phyloP scores from a whole-genome alignment of 2,888 invertebrate species.

The Molanna angustata region DNA sequence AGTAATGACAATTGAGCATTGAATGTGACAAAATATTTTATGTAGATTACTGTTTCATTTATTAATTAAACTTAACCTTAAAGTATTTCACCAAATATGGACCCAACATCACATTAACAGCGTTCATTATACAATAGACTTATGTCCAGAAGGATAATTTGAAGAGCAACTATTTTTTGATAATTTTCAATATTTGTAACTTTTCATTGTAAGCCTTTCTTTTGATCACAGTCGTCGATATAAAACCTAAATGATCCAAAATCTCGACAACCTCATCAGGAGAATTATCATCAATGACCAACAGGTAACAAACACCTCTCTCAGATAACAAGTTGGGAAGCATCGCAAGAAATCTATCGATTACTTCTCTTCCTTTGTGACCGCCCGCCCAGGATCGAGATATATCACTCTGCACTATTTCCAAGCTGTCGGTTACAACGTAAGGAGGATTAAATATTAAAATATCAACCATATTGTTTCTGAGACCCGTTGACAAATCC shows the following conservation, averaged over 20 bases:
- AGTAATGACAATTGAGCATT: too few relatives aligned
- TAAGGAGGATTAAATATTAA: conserved; percentile 98
- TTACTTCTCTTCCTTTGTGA: conserved; percentile 69
- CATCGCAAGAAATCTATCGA: conserved; percentile 66
- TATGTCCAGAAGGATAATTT: too few relatives aligned
- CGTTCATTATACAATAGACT: too few relatives aligned
- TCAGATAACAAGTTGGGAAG: conserved; percentile 70
- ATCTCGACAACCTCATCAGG: conserved; percentile 65
- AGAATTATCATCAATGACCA: conserved; percentile 87
- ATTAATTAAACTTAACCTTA: too few relatives aligned
- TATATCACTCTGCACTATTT: conserved; percentile 59
- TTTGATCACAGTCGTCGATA: conserved; percentile 60
- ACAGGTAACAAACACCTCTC: conserved; percentile 80
- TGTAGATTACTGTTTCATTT: too few relatives aligned
- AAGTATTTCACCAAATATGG: too few relatives aligned
- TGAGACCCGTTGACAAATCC: conserved; percentile 61
- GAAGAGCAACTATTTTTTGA: too few relatives aligned
- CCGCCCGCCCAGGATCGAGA: conserved; percentile 80
- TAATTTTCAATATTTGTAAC: conserved; percentile 76
- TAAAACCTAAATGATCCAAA: conserved; percentile 58
- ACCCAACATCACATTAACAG: too few relatives aligned
- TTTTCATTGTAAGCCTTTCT: conserved; percentile 85
- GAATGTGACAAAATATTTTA: too few relatives aligned
- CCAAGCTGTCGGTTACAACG: conserved; percentile 80
- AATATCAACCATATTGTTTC: conserved; percentile 68